Evolutionary conservation across 2,113 vertebrate genomes (phyloP).

Genomic region (Dicerorhinus sumatrensis): DNA sequence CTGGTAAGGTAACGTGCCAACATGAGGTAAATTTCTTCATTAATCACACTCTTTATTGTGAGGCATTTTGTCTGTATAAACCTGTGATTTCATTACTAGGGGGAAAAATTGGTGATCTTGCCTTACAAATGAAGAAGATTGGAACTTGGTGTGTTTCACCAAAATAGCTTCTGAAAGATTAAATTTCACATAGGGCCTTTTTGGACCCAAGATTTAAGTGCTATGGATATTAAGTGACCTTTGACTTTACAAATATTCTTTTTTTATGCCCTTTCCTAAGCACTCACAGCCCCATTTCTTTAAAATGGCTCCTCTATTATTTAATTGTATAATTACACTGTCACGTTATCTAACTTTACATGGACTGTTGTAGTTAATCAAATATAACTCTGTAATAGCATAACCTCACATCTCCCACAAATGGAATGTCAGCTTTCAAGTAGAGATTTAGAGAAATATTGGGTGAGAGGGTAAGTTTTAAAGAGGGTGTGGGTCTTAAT

Average conservation of each 20-base stretch:
- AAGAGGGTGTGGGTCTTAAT: neutral
- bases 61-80: neutral
- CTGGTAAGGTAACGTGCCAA: neutral
- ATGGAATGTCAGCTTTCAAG: neutral
- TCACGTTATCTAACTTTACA: neutral
- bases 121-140: neutral
- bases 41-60: neutral
- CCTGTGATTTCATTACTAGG: neutral
- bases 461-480: neutral
- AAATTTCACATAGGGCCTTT: neutral
- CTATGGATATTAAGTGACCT: neutral
- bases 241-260: neutral
- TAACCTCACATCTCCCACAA: neutral
- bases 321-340: neutral
- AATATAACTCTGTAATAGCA: neutral
- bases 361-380: neutral
- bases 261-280: neutral
- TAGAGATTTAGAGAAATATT: neutral
- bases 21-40: neutral
- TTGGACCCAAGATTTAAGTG: neutral
- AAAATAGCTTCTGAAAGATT: neutral
- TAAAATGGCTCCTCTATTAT: neutral
- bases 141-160: neutral
- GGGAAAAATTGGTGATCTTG: too few relatives aligned
- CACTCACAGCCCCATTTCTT: neutral